phyloP scores from a whole-genome alignment of 2,888 invertebrate genomes.

The Petrophora chlorosata region DNA sequence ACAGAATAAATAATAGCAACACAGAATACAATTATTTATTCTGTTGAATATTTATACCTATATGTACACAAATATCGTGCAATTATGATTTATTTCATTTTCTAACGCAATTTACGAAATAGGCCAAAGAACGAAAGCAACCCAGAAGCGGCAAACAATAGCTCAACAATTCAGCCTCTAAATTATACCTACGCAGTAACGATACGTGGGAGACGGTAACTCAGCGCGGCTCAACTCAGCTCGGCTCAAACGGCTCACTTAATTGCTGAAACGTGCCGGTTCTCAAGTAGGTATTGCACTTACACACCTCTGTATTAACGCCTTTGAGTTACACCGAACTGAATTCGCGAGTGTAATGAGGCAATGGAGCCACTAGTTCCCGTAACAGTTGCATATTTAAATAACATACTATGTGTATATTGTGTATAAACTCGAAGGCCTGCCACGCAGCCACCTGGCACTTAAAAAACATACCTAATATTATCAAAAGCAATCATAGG shows the following conservation, averaged over 20 bases:
- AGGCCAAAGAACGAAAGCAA: not conserved
- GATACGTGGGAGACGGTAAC: slow-evolving; percentile 35
- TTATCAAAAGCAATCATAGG: too few species aligned
- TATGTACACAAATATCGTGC: too few species aligned
- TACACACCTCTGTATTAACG: slow-evolving; percentile 31
- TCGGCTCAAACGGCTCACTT: slow-evolving; percentile 29
- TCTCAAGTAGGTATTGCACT: slow-evolving; percentile 30
- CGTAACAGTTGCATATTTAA: too few species aligned
- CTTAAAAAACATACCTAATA: too few species aligned
- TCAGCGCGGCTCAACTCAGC: slow-evolving; percentile 27
- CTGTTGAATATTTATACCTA: too few species aligned
- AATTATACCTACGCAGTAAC: slow-evolving; percentile 23
- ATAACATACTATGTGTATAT: too few species aligned
- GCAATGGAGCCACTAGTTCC: too few species aligned
- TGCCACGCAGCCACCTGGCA: too few species aligned
- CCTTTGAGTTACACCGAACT: slow-evolving; percentile 28
- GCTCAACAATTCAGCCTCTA: slow-evolving; percentile 17
- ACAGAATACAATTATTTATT: too few species aligned
- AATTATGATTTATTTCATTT: too few species aligned
- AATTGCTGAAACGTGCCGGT: slow-evolving; percentile 50
- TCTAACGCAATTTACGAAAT: not conserved
- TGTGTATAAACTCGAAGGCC: too few species aligned
- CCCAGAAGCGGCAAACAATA: slow-evolving; percentile 13
- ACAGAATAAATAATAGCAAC: too few species aligned
- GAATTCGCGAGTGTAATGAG: slow-evolving; percentile 5